Evolutionary conservation across 1,140 invertebrate genomes (phyloP).

Genomic region (Lethocerus indicus): DNA sequence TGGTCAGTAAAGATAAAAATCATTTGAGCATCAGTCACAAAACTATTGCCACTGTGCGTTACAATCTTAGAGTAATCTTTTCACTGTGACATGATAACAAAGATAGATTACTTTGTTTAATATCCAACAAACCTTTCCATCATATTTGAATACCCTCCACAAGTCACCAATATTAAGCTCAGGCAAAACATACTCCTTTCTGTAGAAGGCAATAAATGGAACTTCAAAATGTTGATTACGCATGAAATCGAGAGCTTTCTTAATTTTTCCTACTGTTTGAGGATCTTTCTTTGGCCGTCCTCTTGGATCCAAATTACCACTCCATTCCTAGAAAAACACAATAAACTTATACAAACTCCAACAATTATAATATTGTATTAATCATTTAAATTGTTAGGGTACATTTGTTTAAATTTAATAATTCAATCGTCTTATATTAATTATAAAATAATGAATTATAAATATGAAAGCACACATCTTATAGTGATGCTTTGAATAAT

Average conservation of each 20-base stretch:
- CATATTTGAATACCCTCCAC: slow-evolving; percentile 93
- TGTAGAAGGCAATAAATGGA: slow-evolving; percentile 96
- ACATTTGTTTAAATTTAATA: too few species aligned
- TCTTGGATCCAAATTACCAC: slow-evolving; percentile 15
- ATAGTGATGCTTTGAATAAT: neutral
- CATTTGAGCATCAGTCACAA: too few species aligned
- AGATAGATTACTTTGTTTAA: neutral
- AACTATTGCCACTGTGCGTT: too few species aligned
- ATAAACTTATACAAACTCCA: neutral
- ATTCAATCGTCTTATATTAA: neutral
- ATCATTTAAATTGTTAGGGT: too few species aligned
- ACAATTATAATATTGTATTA: neutral
- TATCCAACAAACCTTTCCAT: slow-evolving; percentile 56
- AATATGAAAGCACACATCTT: neutral
- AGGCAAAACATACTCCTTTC: slow-evolving; percentile 93
- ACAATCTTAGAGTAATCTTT: too few species aligned
- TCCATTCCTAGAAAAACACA: slow-evolving; percentile 14
- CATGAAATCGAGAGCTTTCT: slow-evolving; percentile 90
- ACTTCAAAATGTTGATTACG: slow-evolving; percentile 89
- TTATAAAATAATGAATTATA: neutral
- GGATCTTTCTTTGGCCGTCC: slow-evolving; percentile 19
- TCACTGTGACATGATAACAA: too few species aligned
- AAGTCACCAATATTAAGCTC: slow-evolving; percentile 90
- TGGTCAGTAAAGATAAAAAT: too few species aligned
- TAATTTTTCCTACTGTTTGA: slow-evolving; percentile 68